Evolutionary conservation across 2,113 vertebrate genomes (phyloP), one percentile per base, ranked within the genome.

Genomic region (Neolamprologus tretocephalus): DNA sequence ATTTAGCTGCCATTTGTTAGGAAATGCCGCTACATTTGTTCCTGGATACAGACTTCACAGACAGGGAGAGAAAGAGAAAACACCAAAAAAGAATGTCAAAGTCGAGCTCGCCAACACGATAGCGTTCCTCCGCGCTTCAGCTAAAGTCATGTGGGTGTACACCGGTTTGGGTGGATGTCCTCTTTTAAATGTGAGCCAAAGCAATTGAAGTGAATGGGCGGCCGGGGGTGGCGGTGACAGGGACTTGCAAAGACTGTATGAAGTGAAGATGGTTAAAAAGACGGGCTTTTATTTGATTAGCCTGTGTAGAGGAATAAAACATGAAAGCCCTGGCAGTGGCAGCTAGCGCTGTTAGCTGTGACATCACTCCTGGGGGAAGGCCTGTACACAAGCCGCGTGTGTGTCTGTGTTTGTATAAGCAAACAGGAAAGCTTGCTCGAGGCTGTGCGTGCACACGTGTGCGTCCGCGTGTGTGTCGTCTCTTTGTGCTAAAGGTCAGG

Each of bases 1-100:
- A 96, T 96, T 96, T 96, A 96, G 95, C 92, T 94, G 94, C 94
- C 94, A 95, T 95, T 96, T 96, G 95, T 96, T 94, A 89, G 94
- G 93, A 96, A 96, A 95, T 91, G 93, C 92, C 88, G 93, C 93
- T 95, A 95, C 94, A 95, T 95, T 96, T 96, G 94, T 94, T 96
- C 93, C 91, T 95, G 95, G 94, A 94, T 93, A 90, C 91, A 91
- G 89, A 94, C 92, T 94, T 94, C 92, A 94, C 90, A 93, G 89
- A 92, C 89, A 75, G 81, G 86, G 45, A 90, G 73, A 90, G 85
- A 93, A 93, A 93, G 79, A 92, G 78, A 94, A 86, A 88, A 58
- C 63, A 51, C 57, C 21, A 31, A 66, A 58, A 84, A 75, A 87
- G 79, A 75, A 89, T 88, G 90, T 93, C 94, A 94, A 94, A 94